Evolutionary conservation across 2,113 vertebrate genomes (phyloP).

Genomic region (Micromys minutus): DNA sequence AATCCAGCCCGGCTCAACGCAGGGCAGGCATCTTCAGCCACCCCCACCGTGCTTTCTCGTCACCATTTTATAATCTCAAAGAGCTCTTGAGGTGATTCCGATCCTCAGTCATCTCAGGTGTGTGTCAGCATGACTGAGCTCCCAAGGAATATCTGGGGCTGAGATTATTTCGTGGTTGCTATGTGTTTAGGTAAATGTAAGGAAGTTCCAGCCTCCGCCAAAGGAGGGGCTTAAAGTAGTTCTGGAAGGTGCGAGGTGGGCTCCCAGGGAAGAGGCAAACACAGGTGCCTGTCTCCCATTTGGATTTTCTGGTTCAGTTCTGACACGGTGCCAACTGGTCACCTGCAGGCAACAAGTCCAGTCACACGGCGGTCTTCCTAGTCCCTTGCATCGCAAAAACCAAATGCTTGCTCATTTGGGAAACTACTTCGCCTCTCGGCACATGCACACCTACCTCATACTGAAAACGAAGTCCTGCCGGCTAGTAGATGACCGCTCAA

Average conservation of each 20-base stretch:
- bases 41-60: neutral
- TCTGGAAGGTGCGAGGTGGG: neutral
- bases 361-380: neutral
- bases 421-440: neutral
- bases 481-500: neutral
- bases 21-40: neutral
- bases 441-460: neutral
- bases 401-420: neutral
- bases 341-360: neutral
- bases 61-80: neutral
- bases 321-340: neutral
- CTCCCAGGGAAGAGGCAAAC: neutral
- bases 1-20: neutral
- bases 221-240: neutral
- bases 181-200: neutral
- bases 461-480: neutral
- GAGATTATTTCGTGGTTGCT: neutral
- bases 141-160: neutral
- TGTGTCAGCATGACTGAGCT: neutral
- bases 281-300: neutral
- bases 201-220: neutral
- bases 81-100: neutral
- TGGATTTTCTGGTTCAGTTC: constrained; percentile 31
- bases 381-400: constrained; percentile 25
- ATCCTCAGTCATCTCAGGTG: neutral